Evolutionary conservation across 2,888 invertebrate genomes (phyloP).

Genomic region (Nephrotoma guestfalica): DNA sequence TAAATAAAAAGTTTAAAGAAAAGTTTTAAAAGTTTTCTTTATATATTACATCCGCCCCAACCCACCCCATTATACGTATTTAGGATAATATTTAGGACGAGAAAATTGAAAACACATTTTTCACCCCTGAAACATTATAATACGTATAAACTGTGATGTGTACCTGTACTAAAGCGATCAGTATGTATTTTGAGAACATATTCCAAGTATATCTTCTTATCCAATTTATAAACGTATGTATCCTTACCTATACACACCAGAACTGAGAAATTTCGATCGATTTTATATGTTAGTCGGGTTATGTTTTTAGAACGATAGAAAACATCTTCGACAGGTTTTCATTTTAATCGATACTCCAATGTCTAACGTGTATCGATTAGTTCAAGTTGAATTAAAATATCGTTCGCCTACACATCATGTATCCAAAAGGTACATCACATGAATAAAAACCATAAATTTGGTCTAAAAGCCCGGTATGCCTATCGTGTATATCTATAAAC

Average conservation of each 20-base stretch:
- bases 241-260: not conserved
- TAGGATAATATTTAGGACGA: not conserved
- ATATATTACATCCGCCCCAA: not conserved
- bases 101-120: not conserved
- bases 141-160: not conserved
- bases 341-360: not conserved
- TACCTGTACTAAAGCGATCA: not conserved
- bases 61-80: not conserved
- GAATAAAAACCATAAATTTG: not conserved
- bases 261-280: not conserved
- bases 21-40: not conserved
- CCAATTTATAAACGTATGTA: not conserved
- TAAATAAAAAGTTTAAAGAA: not conserved
- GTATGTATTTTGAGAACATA: not conserved
- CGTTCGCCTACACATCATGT: not conserved
- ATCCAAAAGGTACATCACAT: not conserved
- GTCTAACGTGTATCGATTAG: not conserved
- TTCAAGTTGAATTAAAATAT: not conserved
- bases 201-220: not conserved
- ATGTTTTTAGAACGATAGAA: not conserved
- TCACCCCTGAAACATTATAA: not conserved
- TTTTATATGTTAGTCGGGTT: not conserved
- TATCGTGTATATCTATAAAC: not conserved
- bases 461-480: too few relatives aligned
- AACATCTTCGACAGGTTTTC: not conserved